A percentile compares a stretch with the other conserved stretches of the same genome.
Conservation (phyloP, 23 tunicate genomes). For the Botrylloides violaceus region DNA sequence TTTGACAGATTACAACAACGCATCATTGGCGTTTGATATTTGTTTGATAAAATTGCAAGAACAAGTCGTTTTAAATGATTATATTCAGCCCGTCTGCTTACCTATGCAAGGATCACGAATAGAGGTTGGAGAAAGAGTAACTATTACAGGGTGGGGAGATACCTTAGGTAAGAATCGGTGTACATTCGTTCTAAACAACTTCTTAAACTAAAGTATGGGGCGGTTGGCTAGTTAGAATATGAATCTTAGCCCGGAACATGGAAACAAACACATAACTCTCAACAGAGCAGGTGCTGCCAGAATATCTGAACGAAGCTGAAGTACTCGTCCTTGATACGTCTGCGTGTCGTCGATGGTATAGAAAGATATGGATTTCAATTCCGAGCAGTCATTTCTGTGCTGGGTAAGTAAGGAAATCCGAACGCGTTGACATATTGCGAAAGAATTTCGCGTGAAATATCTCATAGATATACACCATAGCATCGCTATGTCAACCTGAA, state of each 20-base stretch:
- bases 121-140: slow-evolving; percentile 3
- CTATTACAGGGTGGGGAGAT: slow-evolving; percentile 63
- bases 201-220: no score
- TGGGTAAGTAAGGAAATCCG: background rate
- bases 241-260: no score
- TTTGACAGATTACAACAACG: background rate
- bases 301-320: background rate
- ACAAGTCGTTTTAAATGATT: slow-evolving; percentile 10
- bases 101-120: slow-evolving; percentile 13
- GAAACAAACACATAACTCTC: no score
- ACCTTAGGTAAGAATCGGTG: slow-evolving; percentile 27
- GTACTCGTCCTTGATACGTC: background rate
- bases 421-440: no score
- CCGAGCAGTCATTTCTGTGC: background rate
- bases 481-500: no score
- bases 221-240: no score
- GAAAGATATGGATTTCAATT: background rate
- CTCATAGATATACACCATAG: no score
- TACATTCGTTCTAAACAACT: no score
- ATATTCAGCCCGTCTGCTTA: slow-evolving; percentile 36
- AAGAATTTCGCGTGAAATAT: no score
- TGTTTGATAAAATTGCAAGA: slow-evolving; percentile 17
- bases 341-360: background rate
- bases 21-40: slow-evolving; percentile 32
- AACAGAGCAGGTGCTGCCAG: background rate